phyloP scores from a whole-genome alignment of 1,140 invertebrate species.

The Xylocopa sonorina region DNA sequence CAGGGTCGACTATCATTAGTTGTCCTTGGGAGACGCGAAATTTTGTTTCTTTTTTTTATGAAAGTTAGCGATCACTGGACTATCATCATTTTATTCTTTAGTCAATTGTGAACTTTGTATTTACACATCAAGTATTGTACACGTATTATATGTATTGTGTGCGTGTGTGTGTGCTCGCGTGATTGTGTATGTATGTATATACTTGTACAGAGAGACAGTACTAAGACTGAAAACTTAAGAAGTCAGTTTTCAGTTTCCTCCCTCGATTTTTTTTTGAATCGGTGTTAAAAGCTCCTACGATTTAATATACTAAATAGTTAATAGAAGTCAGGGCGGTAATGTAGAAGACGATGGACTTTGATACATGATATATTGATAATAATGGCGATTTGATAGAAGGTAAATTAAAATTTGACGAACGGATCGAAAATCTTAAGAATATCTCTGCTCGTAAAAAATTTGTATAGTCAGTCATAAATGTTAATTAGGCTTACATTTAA shows the following conservation, averaged over 20 bases:
- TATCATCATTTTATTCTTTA: too few species aligned
- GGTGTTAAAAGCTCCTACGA: background rate
- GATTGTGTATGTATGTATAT: background rate
- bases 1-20: too few species aligned
- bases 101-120: conserved; percentile 6
- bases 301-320: background rate
- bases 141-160: background rate
- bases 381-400: conserved; percentile 31
- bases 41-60: too few species aligned
- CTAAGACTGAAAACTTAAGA: conserved; percentile 37
- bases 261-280: background rate
- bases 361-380: conserved; percentile 31
- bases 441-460: conserved; percentile 17
- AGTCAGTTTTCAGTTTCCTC: conserved; percentile 24
- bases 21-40: too few species aligned
- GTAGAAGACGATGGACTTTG: conserved; percentile 34
- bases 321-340: conserved; percentile 3
- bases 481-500: too few species aligned
- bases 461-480: too few species aligned
- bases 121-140: conserved; percentile 11
- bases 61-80: too few species aligned
- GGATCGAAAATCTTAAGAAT: conserved; percentile 4
- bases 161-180: background rate
- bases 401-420: conserved; percentile 24
- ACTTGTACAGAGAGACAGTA: conserved; percentile 18